A percentile compares a stretch with the other conserved stretches of the same genome.
phyloP scores from a whole-genome alignment of 1,140 invertebrate species.

The Drosophila melanica region DNA sequence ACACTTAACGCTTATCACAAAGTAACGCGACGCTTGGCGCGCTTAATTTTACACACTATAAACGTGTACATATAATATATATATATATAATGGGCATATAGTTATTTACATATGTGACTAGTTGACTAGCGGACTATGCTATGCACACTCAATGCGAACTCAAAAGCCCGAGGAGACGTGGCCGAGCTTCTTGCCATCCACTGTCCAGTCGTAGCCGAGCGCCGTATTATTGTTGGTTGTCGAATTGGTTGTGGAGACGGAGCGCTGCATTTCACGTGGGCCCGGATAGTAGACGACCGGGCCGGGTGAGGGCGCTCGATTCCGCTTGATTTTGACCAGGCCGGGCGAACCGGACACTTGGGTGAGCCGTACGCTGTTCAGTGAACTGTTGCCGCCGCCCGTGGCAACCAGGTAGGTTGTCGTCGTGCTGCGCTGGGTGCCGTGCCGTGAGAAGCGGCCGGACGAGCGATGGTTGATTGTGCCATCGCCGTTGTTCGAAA shows the following conservation, averaged over 20 bases:
- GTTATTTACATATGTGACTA: conserved; percentile 39
- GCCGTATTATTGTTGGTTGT: conserved; percentile 77
- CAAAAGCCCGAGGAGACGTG: conserved; percentile 78
- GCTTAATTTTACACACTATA: conserved; percentile 51
- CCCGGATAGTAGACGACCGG: conserved; percentile 89
- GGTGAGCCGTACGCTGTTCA: conserved; percentile 72
- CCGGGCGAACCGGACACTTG: conserved; percentile 70
- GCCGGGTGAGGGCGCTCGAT: conserved; percentile 85
- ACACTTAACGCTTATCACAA: conserved; percentile 81
- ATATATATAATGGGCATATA: not conserved
- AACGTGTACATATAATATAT: conserved; percentile 25
- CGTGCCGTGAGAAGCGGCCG: conserved; percentile 87
- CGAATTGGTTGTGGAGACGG: conserved; percentile 62
- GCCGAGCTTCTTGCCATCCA: conserved; percentile 66
- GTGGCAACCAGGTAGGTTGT: conserved; percentile 76
- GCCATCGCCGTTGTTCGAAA: conserved; percentile 90
- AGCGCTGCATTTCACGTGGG: conserved; percentile 79
- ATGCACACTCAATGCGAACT: conserved; percentile 17
- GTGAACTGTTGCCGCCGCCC: conserved; percentile 78
- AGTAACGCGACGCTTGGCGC: conserved; percentile 77
- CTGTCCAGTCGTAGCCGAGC: conserved; percentile 73
- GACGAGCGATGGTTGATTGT: conserved; percentile 86
- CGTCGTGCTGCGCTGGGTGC: conserved; percentile 85
- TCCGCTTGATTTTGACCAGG: conserved; percentile 78
- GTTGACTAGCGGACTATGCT: conserved; percentile 24